Conservation (phyloP, 2,888 invertebrate species). For the Perizoma flavofasciatum region DNA sequence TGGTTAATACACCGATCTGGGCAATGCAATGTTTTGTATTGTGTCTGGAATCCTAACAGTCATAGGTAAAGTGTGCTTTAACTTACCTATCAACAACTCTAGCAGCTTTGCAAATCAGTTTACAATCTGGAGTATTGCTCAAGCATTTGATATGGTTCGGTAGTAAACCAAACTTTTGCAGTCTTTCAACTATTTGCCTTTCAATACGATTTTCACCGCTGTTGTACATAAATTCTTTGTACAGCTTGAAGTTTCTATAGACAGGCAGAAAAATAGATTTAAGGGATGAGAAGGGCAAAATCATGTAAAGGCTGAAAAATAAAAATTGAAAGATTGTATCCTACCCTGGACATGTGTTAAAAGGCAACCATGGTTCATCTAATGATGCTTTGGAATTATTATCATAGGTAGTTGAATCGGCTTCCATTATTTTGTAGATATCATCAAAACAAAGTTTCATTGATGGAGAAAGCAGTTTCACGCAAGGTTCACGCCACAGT, state of each 20-base stretch:
- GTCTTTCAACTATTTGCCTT: constrained; percentile 57
- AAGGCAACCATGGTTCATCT: constrained; percentile 58
- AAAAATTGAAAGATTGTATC: constrained; percentile 18
- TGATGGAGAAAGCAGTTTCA: too few relatives aligned
- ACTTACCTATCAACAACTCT: constrained; percentile 71
- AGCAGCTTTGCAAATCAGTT: constrained; percentile 59
- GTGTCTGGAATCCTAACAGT: too few relatives aligned
- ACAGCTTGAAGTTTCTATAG: constrained; percentile 66
- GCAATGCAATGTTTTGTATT: background rate
- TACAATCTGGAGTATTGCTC: constrained; percentile 56
- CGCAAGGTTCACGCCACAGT: too few relatives aligned
- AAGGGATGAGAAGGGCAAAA: too few relatives aligned
- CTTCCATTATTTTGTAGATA: constrained; percentile 56
- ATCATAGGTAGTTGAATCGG: constrained; percentile 78
- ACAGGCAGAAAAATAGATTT: constrained; percentile 2
- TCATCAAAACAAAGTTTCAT: too few relatives aligned
- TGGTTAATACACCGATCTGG: background rate
- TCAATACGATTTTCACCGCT: constrained; percentile 57
- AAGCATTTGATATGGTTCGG: constrained; percentile 57
- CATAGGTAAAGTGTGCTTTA: background rate
- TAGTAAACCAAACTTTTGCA: constrained; percentile 65
- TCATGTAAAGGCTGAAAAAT: too few relatives aligned
- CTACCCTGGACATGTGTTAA: constrained; percentile 61
- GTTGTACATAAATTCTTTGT: constrained; percentile 54
- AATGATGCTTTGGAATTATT: constrained; percentile 50